Conservation (phyloP, 2,888 invertebrate species). For the Dolichomitus sp. region DNA sequence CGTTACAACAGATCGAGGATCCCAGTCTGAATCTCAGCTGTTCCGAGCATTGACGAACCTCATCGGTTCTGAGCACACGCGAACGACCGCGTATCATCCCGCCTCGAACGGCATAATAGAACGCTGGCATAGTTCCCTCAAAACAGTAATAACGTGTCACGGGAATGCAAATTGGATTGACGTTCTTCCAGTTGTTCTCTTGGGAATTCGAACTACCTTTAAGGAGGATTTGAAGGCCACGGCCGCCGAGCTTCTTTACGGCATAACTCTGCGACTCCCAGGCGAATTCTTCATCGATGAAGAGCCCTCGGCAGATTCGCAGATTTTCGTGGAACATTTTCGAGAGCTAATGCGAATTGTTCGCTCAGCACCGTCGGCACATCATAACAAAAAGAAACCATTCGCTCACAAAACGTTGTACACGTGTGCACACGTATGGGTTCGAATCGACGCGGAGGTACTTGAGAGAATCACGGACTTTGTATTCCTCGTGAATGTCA, state of each 20-base stretch:
- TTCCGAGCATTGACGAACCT: conserved; percentile 71
- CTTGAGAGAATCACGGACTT: conserved; percentile 1
- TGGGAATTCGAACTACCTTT: conserved; percentile 76
- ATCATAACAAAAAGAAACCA: conserved; percentile 41
- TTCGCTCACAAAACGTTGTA: conserved; percentile 56
- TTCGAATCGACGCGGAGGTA: not conserved
- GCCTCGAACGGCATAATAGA: conserved; percentile 84
- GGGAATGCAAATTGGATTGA: conserved; percentile 52
- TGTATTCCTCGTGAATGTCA: not conserved
- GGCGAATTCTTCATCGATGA: conserved; percentile 64
- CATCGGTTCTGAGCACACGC: conserved; percentile 68
- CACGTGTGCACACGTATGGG: conserved; percentile 63
- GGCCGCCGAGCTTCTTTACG: conserved; percentile 62
- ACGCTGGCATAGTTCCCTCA: conserved; percentile 83
- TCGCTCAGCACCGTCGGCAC: conserved; percentile 51
- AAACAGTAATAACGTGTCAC: conserved; percentile 79
- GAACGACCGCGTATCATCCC: conserved; percentile 81
- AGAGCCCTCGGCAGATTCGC: conserved; percentile 35
- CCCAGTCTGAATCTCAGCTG: conserved; percentile 77
- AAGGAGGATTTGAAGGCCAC: conserved; percentile 52
- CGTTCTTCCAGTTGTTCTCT: conserved; percentile 71
- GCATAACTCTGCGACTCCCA: conserved; percentile 59
- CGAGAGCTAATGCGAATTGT: conserved; percentile 51
- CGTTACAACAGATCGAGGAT: conserved; percentile 81
- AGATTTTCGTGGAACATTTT: conserved; percentile 57